phyloP scores from a whole-genome alignment of 2,113 vertebrate genomes.

The Phylloscopus whistleri region DNA sequence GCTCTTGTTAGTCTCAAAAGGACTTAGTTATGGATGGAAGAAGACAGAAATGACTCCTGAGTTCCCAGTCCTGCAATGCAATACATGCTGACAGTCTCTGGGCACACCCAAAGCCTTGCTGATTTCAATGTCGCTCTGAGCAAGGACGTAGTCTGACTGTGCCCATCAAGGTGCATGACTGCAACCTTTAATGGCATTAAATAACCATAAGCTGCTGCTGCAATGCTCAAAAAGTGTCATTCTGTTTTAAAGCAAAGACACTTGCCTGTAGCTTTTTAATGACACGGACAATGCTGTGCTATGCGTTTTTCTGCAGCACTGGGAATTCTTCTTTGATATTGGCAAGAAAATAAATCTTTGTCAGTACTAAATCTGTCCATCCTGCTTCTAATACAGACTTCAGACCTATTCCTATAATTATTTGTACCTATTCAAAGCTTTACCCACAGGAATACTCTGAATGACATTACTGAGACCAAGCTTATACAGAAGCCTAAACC shows the following conservation, averaged over 20 bases:
- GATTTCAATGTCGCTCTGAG: neutral
- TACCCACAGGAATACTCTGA: neutral
- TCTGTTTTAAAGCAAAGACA: neutral
- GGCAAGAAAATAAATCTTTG: neutral
- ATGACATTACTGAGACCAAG: neutral
- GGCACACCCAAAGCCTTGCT: neutral
- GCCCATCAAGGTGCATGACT: conserved; percentile 3
- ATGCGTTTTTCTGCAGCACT: neutral
- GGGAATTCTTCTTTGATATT: neutral
- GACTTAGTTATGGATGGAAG: neutral
- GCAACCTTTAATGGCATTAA: conserved; percentile 30
- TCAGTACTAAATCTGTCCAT: neutral
- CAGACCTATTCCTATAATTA: neutral
- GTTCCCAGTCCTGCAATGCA: neutral
- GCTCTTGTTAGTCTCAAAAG: neutral
- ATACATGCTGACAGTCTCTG: neutral
- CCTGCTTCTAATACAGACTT: neutral
- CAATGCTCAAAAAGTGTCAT: conserved; percentile 46
- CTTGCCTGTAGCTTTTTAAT: neutral
- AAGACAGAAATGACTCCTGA: neutral
- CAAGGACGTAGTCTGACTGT: neutral
- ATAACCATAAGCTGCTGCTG: conserved; percentile 50
- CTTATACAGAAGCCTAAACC: neutral
- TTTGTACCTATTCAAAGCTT: neutral
- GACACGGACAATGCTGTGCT: neutral